phyloP scores from a whole-genome alignment of 2,797 vertebrate species.

The Podarcis siculus region DNA sequence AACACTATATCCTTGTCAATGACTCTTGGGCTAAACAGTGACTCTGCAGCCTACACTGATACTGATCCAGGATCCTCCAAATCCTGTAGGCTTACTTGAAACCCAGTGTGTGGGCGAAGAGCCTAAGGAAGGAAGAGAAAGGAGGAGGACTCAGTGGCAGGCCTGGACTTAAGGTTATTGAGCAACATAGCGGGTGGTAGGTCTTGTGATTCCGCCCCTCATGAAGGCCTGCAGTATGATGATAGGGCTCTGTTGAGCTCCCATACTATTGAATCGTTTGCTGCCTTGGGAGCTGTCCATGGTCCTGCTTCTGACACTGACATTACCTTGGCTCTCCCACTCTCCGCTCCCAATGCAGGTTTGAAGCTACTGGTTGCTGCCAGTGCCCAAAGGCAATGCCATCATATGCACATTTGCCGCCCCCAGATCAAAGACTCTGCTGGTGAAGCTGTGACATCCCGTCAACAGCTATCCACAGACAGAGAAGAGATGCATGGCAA shows the following conservation, averaged over 20 bases:
- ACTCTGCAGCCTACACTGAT: not conserved
- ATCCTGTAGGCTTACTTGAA: not conserved
- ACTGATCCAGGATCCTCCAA: not conserved
- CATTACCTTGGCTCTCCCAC: not conserved
- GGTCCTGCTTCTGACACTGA: not conserved
- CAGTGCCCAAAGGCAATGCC: not conserved
- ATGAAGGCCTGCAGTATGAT: not conserved
- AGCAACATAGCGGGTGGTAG: not conserved
- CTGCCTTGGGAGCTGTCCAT: not conserved
- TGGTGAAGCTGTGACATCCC: not conserved
- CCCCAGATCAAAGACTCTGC: not conserved
- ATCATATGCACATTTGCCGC: not conserved
- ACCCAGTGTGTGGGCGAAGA: fast-evolving
- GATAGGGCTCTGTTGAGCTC: not conserved
- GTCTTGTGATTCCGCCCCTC: no score
- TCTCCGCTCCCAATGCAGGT: not conserved
- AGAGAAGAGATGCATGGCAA: not conserved
- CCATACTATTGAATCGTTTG: not conserved
- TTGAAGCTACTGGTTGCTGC: not conserved
- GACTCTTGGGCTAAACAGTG: not conserved
- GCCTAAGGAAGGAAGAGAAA: not conserved
- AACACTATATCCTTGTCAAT: not conserved
- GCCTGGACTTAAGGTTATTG: not conserved
- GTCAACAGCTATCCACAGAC: not conserved
- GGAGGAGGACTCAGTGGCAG: not conserved